Base-by-base conservation (phyloP, 2,113 vertebrate species). In the Emydura subglobosa region DNA sequence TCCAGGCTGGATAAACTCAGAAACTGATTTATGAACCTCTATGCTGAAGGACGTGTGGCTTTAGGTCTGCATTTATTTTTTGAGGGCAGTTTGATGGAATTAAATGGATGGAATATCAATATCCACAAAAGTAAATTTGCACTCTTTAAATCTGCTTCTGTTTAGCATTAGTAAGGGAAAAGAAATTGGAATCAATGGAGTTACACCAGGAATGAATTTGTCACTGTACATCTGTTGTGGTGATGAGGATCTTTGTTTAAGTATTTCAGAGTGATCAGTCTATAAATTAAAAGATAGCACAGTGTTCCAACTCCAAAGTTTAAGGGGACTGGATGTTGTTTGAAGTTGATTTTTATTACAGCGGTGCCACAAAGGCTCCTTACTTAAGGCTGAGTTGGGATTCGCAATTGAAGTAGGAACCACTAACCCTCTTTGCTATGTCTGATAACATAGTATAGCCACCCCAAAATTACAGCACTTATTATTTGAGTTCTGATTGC, bases 91-190 rank as follows among this genome's bases (percentile, higher is more conserved):
- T 83, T 95, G 85, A 95, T 94, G 90, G 91, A 85, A 94, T 74
- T 61, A 85, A 93, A 83, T 72, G 50, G 50, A 4, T 21, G 95
- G 92, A 96, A 91, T 91, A 83, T 87, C 78, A 92, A 94, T 82
- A 94, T n/a, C 84, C 50, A 29, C 4, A 47, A 53, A 31, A 47
- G 2, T 87, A 91, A 53, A 85, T 57, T 91, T 89, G 10, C 85
- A 95, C 79, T 91, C 89, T 94, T 95, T 96, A 94, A 97, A 95
- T 97, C 93, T 97, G 95, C 90, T 53, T 17, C 42, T 39, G 2
- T 94, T 96, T 88, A 94, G 50, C 82, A 96, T 83, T 54, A 83
- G 59, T 91, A 86, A 91, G 86, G 84, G 90, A 68, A 96, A 97
- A 87, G 92, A 7, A 81, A 47, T 39, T 61, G 72, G 91, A 95